Percentiles rank a stretch among this genome's conserved stretches.
Conservation (phyloP, 2,797 vertebrate species). For the Micrastur ruficollis region DNA sequence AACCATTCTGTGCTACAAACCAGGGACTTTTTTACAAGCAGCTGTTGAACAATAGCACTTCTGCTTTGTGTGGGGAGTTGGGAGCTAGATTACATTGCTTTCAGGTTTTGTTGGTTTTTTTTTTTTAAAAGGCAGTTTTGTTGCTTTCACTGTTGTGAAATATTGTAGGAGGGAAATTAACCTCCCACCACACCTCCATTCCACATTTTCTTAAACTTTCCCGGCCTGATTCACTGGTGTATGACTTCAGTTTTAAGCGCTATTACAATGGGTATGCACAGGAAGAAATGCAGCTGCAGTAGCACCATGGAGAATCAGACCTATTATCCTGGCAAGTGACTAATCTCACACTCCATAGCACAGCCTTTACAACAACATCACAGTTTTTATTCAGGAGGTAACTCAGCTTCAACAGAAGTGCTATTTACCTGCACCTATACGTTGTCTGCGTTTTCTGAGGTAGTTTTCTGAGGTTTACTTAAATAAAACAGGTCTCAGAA, state of each 20-base stretch:
- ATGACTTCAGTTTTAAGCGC: slow-evolving; percentile 5
- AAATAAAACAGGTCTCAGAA: background rate
- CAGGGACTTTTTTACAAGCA: background rate
- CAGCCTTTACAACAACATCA: background rate
- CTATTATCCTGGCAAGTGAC: slow-evolving; percentile 26
- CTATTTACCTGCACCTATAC: background rate
- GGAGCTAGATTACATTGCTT: background rate
- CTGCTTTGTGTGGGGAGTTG: background rate
- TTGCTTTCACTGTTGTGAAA: background rate
- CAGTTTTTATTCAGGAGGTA: background rate
- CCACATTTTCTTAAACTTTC: slow-evolving; percentile 29
- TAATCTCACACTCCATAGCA: background rate
- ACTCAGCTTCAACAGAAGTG: background rate
- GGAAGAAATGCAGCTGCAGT: background rate
- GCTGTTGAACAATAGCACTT: background rate
- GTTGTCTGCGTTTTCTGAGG: background rate
- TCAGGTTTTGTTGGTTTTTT: background rate
- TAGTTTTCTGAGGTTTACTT: background rate
- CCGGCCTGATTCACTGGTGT: slow-evolving; percentile 14
- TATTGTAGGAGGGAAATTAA: slow-evolving; percentile 53
- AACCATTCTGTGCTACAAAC: background rate
- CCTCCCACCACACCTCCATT: slow-evolving; percentile 26
- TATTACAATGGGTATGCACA: background rate
- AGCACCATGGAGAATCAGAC: background rate
- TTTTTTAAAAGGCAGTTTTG: background rate